Evolutionary conservation across 2,797 vertebrate genomes (phyloP), one percentile per base, ranked within the genome.

Genomic region (Epinephelus awoara): DNA sequence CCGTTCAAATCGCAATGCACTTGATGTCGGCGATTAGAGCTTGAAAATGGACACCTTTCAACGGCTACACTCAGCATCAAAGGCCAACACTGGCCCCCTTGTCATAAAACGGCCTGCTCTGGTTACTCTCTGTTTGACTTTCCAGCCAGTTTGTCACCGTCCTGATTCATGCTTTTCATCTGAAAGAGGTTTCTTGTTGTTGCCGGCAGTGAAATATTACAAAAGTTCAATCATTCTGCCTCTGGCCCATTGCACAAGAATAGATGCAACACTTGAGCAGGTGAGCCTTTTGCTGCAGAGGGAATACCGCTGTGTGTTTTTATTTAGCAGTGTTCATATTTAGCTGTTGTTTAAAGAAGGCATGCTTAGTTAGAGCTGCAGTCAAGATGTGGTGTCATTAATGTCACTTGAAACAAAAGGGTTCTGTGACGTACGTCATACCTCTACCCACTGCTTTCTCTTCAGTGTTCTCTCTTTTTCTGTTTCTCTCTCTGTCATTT

Each of bases 91-190:
- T 90, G 84, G 78, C 84, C 80, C 85, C 81, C 89, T 85, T 86
- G 88, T 92, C 89, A 85, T 88, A 89, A 89, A 85, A 85, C 19
- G 82, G 80, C 82, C 93, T 77, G 82, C 91, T 95, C 91, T 82
- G 70, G 90, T 93, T 93, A 86, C 93, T 90, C 87, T 87, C 90
- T 92, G 88, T 94, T 94, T 94, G 93, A 91, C 92, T 93, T 94
- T 92, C 92, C 88, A 90, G 90, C 85, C 87, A 85, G 93, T 92
- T 94, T 95, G 93, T 95, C 93, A 93, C 92, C 77, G 75, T 88
- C 85, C 80, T 89, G 90, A 94, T 92, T 94, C 89, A 91, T 79
- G 85, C 84, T 87, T 87, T 86, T 89, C 79, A 77, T 88, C 83
- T 93, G 84, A 94, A 92, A 92, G 84, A 84, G 86, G 83, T 85